phyloP scores from a whole-genome alignment of 2,113 vertebrate species.

The Lagopus muta region DNA sequence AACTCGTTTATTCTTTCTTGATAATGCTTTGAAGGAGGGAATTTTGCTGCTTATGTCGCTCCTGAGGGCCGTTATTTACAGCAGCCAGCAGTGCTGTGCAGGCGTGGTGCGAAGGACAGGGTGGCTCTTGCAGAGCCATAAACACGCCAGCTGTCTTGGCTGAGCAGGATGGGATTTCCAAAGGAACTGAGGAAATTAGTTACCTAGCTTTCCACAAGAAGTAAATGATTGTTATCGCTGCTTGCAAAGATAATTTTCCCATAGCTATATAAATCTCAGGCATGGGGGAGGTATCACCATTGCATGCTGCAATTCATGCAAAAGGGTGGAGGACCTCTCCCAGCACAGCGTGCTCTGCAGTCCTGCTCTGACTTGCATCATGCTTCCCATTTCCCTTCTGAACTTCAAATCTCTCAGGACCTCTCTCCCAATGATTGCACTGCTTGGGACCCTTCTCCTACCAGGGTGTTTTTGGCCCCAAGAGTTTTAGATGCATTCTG shows the following conservation, averaged over 20 bases:
- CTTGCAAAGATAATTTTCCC: neutral
- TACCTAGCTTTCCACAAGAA: accelerated
- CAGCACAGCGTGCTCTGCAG: accelerated
- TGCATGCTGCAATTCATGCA: accelerated
- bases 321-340: neutral
- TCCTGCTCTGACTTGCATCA: neutral
- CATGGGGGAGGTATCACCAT: accelerated
- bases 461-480: neutral
- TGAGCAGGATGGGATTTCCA: neutral
- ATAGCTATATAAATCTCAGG: accelerated
- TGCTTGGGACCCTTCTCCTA: neutral
- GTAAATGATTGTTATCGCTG: neutral
- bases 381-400: neutral
- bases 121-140: neutral
- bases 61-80: constrained; percentile 7
- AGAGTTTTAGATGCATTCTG: too few species aligned
- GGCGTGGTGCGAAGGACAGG: neutral
- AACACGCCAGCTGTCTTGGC: accelerated
- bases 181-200: neutral
- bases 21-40: neutral
- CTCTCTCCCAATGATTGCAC: neutral
- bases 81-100: neutral
- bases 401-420: neutral
- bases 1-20: neutral
- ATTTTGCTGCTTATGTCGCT: neutral